These are phyloP conservation scores for Ptyas mucosa DNA, from an alignment of 2,113 vertebrate genomes.

Conservation along the genomic window DNA sequence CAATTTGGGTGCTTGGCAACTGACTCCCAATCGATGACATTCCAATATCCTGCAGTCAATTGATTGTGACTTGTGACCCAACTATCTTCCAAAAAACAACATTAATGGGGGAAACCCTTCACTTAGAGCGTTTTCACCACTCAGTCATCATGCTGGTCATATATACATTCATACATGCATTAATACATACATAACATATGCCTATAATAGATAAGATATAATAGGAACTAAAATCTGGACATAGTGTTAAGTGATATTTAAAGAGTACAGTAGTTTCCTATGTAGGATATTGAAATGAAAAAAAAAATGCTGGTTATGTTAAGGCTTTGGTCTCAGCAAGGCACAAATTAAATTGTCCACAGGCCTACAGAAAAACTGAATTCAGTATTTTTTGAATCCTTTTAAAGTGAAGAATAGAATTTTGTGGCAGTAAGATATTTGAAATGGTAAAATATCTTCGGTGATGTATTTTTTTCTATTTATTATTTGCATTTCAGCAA, in stretches of 20 bases:
- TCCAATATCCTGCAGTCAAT: too few relatives aligned
- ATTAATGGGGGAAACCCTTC: too few relatives aligned
- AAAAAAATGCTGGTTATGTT: neutral
- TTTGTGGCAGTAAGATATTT: neutral
- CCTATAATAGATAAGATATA: neutral
- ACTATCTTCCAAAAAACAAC: too few relatives aligned
- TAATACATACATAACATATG: neutral
- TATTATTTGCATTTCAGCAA: neutral
- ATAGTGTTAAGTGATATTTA: neutral
- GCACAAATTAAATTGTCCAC: neutral
- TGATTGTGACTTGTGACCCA: too few relatives aligned
- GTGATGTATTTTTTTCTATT: too few relatives aligned
- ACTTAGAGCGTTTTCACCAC: too few relatives aligned
- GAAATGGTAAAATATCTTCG: neutral
- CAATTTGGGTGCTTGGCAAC: too few relatives aligned
- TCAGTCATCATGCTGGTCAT: too few relatives aligned
- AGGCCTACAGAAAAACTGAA: neutral
- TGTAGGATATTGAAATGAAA: neutral
- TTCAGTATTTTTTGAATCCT: neutral
- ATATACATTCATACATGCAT: too few relatives aligned
- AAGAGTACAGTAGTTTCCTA: neutral
- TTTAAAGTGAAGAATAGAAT: neutral
- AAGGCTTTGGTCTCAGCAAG: neutral
- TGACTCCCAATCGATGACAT: too few relatives aligned
- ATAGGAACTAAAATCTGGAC: neutral